Evolutionary conservation across 2,797 vertebrate genomes (phyloP).

Genomic region (Picus viridis): DNA sequence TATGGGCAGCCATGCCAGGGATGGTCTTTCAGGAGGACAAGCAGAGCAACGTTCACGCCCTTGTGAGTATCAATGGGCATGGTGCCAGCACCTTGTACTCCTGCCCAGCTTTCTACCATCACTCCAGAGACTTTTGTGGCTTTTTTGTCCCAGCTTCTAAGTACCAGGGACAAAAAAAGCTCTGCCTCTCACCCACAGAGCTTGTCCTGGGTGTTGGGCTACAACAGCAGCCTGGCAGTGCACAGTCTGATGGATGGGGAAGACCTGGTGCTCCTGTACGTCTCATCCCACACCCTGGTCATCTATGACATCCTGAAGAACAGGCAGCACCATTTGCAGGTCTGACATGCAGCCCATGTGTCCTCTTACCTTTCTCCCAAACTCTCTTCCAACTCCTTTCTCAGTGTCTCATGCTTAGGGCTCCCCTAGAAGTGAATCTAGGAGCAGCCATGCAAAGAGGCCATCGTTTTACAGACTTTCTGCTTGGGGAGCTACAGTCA

Average conservation of each 20-base stretch:
- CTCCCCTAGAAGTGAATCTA: neutral
- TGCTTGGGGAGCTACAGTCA: neutral
- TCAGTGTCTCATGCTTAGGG: neutral
- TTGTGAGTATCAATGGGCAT: slow-evolving; percentile 71
- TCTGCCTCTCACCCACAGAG: slow-evolving; percentile 74
- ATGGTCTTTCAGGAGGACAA: slow-evolving; percentile 70
- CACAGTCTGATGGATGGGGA: slow-evolving; percentile 84
- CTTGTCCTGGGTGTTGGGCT: slow-evolving; percentile 87
- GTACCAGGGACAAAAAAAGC: neutral
- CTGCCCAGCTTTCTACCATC: neutral
- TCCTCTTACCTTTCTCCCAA: neutral
- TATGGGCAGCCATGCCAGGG: slow-evolving; percentile 74
- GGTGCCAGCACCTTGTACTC: fast-evolving
- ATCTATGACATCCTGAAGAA: slow-evolving; percentile 83
- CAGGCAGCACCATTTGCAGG: slow-evolving; percentile 87
- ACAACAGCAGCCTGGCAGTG: slow-evolving; percentile 85
- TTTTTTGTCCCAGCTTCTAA: neutral
- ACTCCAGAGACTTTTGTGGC: neutral
- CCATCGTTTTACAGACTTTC: neutral
- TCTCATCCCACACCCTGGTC: slow-evolving; percentile 82
- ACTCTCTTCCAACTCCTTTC: neutral
- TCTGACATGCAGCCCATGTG: neutral
- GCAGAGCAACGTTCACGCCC: slow-evolving; percentile 49
- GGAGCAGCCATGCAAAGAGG: neutral
- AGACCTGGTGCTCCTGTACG: slow-evolving; percentile 83